Percentiles rank a stretch among this genome's conserved stretches.
These are phyloP conservation scores for Eupithecia subfuscata DNA, from an alignment of 2,888 invertebrate species.

Conservation along the genomic window DNA sequence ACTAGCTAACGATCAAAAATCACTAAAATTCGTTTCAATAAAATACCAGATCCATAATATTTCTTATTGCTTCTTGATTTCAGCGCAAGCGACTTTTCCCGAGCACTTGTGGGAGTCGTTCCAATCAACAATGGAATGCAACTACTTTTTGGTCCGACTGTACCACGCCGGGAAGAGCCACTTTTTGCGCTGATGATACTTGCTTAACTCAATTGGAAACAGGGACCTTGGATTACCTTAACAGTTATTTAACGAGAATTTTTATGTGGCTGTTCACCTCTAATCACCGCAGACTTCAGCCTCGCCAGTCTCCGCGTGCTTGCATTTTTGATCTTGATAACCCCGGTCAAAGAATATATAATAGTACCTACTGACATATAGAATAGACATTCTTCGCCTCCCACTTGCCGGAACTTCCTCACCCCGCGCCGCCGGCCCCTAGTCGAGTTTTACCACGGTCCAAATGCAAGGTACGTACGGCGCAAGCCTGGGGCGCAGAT, in stretches of 20 bases:
- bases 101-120: conserved; percentile 71
- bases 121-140: conserved; percentile 81
- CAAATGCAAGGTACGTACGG: too few species aligned
- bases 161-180: conserved; percentile 61
- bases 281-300: conserved; percentile 22
- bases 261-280: conserved; percentile 41
- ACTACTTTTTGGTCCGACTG: conserved; percentile 74
- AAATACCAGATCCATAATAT: conserved; percentile 60
- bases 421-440: too few species aligned
- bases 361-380: too few species aligned
- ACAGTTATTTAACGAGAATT: conserved; percentile 54
- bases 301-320: neutral
- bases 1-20: too few species aligned
- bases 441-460: too few species aligned
- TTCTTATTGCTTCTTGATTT: conserved; percentile 52
- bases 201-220: conserved; percentile 63
- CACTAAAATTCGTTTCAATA: neutral
- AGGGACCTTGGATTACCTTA: conserved; percentile 59
- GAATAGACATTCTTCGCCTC: too few species aligned
- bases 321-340: conserved; percentile 11
- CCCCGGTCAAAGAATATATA: too few species aligned
- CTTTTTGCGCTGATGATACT: conserved; percentile 63
- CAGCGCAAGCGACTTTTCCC: conserved; percentile 70
- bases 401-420: too few species aligned
- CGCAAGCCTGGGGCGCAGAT: too few species aligned